Conservation (phyloP, 2,113 vertebrate species). For the Abramis brama region DNA sequence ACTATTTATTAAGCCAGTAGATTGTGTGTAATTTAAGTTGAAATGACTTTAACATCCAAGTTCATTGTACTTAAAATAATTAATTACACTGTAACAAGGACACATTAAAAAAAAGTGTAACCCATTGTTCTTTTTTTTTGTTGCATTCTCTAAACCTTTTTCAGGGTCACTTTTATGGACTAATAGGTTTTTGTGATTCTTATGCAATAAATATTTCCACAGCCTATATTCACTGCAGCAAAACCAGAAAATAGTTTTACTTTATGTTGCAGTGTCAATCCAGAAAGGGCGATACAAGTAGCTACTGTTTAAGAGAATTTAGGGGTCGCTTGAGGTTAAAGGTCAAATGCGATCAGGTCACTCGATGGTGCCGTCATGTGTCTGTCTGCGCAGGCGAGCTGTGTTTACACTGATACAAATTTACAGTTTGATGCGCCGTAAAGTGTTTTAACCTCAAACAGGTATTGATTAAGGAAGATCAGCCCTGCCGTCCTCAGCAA, state of each 20-base stretch:
- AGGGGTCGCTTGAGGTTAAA: neutral
- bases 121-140: neutral
- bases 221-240: neutral
- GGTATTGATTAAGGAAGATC: slow-evolving; percentile 71
- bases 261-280: neutral
- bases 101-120: too few relatives aligned
- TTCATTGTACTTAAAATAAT: too few relatives aligned
- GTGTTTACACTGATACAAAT: slow-evolving; percentile 59
- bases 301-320: neutral
- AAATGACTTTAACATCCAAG: too few relatives aligned
- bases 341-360: slow-evolving; percentile 62
- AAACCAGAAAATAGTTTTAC: neutral
- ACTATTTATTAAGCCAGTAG: too few relatives aligned
- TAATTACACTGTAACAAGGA: too few relatives aligned
- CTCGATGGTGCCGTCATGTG: slow-evolving; percentile 64
- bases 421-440: slow-evolving; percentile 70
- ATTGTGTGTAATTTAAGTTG: too few relatives aligned
- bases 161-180: neutral
- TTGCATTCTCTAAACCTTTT: neutral
- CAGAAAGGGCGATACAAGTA: neutral
- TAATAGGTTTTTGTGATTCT: neutral
- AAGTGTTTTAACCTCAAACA: slow-evolving; percentile 77
- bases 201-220: neutral
- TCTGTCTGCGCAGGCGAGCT: slow-evolving; percentile 65
- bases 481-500: slow-evolving; percentile 42